Evolutionary conservation across 1,140 invertebrate genomes (phyloP), one percentile per base, ranked within the genome.

Genomic region (Catajapyx aquilonaris): DNA sequence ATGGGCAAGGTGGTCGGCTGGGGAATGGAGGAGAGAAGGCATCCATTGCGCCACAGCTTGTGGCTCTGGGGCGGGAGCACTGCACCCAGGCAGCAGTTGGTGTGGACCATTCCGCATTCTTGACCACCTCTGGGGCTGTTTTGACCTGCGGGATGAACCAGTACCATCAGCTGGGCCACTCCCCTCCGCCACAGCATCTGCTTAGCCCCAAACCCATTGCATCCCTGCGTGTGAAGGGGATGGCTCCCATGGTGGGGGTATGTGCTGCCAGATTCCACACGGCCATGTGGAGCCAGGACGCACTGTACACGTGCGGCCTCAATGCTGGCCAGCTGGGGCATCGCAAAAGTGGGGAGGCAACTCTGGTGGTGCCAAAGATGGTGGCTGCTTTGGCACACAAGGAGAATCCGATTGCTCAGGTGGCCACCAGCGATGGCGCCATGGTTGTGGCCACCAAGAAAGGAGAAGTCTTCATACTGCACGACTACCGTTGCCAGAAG

Each of bases 291-390:
- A 69, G 65, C 25, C 42, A 49, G 2, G 53, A 58, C 21, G 57
- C 56, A 35, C 48, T 76, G 0, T 78, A 57, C 46, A 66, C 68
- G 0, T 80, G 72, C 67, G 79, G 79, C 10, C 56, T 71, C 1
- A 76, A 83, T 57, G 61, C 67, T 36, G 79, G 79, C 23, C 77
- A 81, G 51, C 50, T 83, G 23, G 77, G 77, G 42, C 66, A 57
- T 40, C 43, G 47, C n/a, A 40, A 42, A 31, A 30, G 31, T 39
- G 40, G 44, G 13, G 47, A 48, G 35, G 15, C 20, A 35, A 44
- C 45, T 19, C 35, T 52, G 28, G 43, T 42, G 17, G 31, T 42
- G 32, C 64, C 64, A 3, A 60, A 58, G 54, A 49, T 55, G 45
- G 61, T 64, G 5, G 49, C 62, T 0, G 34, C 43, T n/a, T 43